Base-by-base conservation (phyloP, 2,888 invertebrate genomes). In the Reticulitermes lucifugus region DNA sequence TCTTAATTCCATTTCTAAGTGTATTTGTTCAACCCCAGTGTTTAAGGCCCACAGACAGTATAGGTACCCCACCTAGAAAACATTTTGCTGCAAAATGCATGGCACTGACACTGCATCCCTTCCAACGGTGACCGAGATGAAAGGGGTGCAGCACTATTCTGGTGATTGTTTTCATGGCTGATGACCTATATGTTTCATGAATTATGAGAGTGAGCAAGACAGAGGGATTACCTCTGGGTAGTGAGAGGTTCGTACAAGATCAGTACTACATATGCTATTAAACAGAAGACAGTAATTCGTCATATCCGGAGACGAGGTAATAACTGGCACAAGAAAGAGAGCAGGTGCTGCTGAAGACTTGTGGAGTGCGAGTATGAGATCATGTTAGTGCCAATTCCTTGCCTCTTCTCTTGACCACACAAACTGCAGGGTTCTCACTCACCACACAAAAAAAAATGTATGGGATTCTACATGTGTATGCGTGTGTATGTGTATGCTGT, bases 1-100 rank as follows among this genome's bases (percentile, higher is more conserved):
- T 86, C 86, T 86, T 86, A 85, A 79, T 86, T 86, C 84, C 86
- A 85, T 86, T 86, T 84, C 46, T 83, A 73, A 80, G 21, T 83
- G 43, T 83, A 29, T 81, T 84, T 81, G 59, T 83, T 83, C 35
- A 83, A 83, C 79, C 83, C 79, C 84, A 79, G 83, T 79, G 43
- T 81, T 87, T 85, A 86, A 86, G 86, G 86, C 86, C 86, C 83
- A 85, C 83, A 84, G 85, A 84, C 84, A 73, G 81, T 80, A 82
- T 85, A 85, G 83, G 83, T 70, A 60, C 60, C 65, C 81, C 35
- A 84, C 80, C 85, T 70, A 51, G 60, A 85, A 85, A 75, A 85
- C 84, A 84, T 77, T 77, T 77, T 22, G 18, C 55, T 75, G 75
- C 75, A 75, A 70, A 65, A 81, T 81, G 65, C 81, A 71, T 46